Evolutionary conservation across 2,113 vertebrate species (phyloP).

Genomic region (Lamprotornis superbus): DNA sequence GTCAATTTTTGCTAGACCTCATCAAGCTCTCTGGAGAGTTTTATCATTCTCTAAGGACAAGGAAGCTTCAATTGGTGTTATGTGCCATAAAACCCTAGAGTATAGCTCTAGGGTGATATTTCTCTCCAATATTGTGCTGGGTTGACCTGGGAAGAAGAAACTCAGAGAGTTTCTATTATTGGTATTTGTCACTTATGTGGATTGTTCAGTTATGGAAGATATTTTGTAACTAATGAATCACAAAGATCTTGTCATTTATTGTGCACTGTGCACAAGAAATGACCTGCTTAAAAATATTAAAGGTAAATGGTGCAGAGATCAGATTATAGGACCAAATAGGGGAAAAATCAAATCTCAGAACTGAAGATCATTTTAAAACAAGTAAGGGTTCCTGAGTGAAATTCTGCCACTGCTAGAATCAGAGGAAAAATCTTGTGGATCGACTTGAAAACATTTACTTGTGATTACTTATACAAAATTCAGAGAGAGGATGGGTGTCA

Average conservation of each 20-base stretch:
- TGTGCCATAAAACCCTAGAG: neutral
- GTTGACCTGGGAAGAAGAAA: too few relatives aligned
- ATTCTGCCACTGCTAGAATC: neutral
- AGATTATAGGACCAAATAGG: neutral
- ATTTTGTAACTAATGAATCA: neutral
- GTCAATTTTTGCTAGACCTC: neutral
- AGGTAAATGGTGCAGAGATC: neutral
- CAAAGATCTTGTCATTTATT: neutral
- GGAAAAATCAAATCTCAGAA: rapidly evolving
- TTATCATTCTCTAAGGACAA: neutral
- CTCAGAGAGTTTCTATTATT: neutral
- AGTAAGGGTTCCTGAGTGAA: neutral
- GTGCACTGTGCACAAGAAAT: neutral
- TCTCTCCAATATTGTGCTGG: neutral
- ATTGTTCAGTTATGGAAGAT: neutral
- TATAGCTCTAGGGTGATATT: neutral
- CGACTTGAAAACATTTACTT: neutral
- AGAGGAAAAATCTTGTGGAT: neutral
- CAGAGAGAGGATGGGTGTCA: neutral
- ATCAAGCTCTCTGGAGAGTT: neutral
- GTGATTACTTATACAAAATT: neutral
- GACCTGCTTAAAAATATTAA: neutral
- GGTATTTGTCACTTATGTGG: neutral
- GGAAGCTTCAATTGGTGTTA: neutral
- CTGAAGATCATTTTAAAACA: neutral